These are phyloP conservation scores for Pollicipes pollicipes DNA, from an alignment of 1,140 invertebrate species.

Conservation along the genomic window DNA sequence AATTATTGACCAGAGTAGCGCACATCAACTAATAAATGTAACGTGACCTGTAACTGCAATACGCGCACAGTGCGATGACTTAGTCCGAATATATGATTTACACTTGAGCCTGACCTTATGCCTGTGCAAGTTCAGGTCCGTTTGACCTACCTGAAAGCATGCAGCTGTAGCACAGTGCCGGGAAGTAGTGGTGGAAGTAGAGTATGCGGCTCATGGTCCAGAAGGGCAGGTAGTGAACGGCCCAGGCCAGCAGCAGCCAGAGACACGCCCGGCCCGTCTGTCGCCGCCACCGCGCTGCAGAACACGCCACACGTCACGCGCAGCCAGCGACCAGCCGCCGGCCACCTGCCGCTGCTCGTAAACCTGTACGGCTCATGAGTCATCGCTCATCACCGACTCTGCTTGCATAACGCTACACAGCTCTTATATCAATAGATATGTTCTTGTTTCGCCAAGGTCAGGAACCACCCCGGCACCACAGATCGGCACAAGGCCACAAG, in stretches of 20 bases:
- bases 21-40: too few species aligned
- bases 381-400: too few species aligned
- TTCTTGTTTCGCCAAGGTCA: too few species aligned
- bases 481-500: too few species aligned
- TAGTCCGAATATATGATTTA: background rate
- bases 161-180: conserved; percentile 31
- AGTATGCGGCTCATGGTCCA: conserved; percentile 33
- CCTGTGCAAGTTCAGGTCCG: background rate
- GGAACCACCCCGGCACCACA: too few species aligned
- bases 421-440: too few species aligned
- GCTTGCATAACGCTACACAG: too few species aligned
- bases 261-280: conserved; percentile 19
- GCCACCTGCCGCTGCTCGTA: background rate
- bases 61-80: background rate
- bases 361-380: background rate
- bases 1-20: too few species aligned
- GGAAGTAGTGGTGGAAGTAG: conserved; percentile 38
- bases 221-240: conserved; percentile 34
- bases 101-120: background rate
- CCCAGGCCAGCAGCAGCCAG: conserved; percentile 32
- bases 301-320: conserved; percentile 18
- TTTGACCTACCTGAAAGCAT: conserved; percentile 30
- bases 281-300: background rate
- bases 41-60: background rate
- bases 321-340: background rate